Conservation (phyloP, 2,888 invertebrate species). For the Ophion ventricosus region DNA sequence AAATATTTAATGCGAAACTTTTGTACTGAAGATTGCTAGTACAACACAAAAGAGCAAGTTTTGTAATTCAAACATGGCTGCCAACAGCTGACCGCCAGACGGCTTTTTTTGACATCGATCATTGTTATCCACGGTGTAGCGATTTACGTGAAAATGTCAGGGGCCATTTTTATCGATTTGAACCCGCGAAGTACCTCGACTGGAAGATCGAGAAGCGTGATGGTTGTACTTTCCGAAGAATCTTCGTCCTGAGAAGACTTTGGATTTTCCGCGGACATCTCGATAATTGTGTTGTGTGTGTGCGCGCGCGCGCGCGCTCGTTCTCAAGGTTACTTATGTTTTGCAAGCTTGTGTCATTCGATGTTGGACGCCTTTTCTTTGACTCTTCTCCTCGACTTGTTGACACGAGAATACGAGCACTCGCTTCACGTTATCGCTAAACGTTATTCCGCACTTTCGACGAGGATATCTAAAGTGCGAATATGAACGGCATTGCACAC, state of each 20-base stretch:
- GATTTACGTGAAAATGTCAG: background rate
- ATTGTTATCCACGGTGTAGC: background rate
- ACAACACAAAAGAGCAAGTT: conserved; percentile 1
- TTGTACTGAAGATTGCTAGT: background rate
- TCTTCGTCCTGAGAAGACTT: conserved; percentile 46
- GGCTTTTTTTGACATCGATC: conserved; percentile 29
- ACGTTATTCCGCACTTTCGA: conserved; percentile 10
- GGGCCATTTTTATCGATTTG: background rate
- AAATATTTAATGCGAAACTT: conserved; percentile 6
- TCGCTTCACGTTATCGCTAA: background rate
- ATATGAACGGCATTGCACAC: background rate
- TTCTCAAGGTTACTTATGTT: conserved; percentile 53
- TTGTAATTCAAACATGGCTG: conserved; percentile 60
- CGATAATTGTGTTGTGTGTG: conserved; percentile 29
- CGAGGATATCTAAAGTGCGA: conserved; percentile 2
- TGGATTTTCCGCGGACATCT: conserved; percentile 45
- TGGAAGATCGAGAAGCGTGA: conserved; percentile 77
- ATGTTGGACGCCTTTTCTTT: background rate
- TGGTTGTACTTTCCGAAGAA: conserved; percentile 43
- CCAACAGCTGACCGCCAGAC: conserved; percentile 54
- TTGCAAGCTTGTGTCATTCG: conserved; percentile 50
- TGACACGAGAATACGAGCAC: background rate
- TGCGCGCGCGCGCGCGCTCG: conserved; percentile 7
- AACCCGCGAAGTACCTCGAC: conserved; percentile 72
- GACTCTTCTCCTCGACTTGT: background rate